Evolutionary conservation across 2,888 invertebrate genomes (phyloP).

Genomic region (Dusona sp.): DNA sequence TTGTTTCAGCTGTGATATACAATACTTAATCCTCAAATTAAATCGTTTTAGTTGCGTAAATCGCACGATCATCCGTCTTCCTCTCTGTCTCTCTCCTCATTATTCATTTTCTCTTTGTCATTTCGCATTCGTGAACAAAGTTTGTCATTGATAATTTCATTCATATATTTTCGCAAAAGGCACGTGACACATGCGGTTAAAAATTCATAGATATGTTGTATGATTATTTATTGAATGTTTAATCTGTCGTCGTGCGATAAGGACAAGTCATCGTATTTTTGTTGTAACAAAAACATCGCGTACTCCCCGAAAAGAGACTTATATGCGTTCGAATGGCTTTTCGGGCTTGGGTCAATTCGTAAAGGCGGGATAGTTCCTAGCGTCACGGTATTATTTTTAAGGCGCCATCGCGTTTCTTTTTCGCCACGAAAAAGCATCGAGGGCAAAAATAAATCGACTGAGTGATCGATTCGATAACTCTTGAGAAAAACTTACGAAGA

Average conservation of each 20-base stretch:
- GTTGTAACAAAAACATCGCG: conserved; percentile 27
- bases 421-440: conserved; percentile 12
- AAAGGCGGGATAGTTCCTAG: conserved; percentile 82
- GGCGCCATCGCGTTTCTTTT: conserved; percentile 80
- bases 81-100: background rate
- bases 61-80: background rate
- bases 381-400: conserved; percentile 83
- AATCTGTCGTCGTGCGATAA: background rate
- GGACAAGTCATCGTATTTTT: conserved; percentile 14
- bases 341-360: conserved; percentile 67
- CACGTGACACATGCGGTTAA: background rate
- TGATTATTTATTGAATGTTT: conserved; percentile 20
- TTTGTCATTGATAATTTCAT: conserved; percentile 13
- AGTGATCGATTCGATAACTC: conserved; percentile 44
- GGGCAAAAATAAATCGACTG: conserved; percentile 47
- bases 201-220: background rate
- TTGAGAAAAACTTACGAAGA: background rate
- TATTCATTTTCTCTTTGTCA: background rate
- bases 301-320: conserved; percentile 38
- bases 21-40: conserved; percentile 60
- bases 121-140: conserved; percentile 18
- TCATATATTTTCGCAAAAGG: background rate
- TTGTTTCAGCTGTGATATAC: conserved; percentile 71
- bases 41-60: conserved; percentile 1
- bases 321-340: conserved; percentile 43